phyloP scores from a whole-genome alignment of 2,888 invertebrate genomes.

The Polia nebulosa region DNA sequence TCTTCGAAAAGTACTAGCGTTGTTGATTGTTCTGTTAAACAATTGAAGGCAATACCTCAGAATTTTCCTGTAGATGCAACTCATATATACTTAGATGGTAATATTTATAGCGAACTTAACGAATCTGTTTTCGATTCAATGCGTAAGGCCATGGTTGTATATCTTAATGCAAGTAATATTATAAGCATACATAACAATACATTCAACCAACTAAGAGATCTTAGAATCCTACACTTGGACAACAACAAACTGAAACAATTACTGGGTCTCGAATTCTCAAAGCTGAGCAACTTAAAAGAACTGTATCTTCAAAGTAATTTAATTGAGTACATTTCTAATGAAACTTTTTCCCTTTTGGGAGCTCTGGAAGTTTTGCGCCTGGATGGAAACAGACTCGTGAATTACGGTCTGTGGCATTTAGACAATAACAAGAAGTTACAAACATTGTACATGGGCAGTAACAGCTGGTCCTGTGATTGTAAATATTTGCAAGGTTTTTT shows the following conservation, averaged over 20 bases:
- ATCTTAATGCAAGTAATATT: conserved; percentile 95
- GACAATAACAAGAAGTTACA: conserved; percentile 93
- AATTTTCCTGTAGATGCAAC: conserved; percentile 97
- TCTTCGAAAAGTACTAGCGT: conserved; percentile 97
- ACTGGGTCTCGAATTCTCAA: conserved; percentile 96
- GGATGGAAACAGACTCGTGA: conserved; percentile 96
- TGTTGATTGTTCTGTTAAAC: conserved; percentile 96
- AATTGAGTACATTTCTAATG: conserved; percentile 95
- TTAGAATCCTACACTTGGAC: conserved; percentile 96
- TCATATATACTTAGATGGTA: conserved; percentile 97
- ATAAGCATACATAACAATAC: conserved; percentile 96
- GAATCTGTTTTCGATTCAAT: conserved; percentile 85
- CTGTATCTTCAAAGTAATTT: conserved; percentile 96
- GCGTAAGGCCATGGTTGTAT: conserved; percentile 92
- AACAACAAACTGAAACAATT: conserved; percentile 95
- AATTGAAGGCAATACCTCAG: conserved; percentile 94
- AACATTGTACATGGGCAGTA: conserved; percentile 94
- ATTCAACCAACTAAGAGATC: conserved; percentile 94
- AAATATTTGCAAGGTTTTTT: conserved; percentile 96
- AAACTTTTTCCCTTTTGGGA: conserved; percentile 94
- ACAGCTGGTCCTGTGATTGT: conserved; percentile 97
- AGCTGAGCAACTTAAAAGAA: conserved; percentile 95
- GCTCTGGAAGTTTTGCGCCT: conserved; percentile 95
- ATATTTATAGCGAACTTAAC: conserved; percentile 94
- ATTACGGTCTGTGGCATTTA: conserved; percentile 95